phyloP scores from a whole-genome alignment of 2,113 vertebrate genomes.

The Pomatorhinus ruficollis region DNA sequence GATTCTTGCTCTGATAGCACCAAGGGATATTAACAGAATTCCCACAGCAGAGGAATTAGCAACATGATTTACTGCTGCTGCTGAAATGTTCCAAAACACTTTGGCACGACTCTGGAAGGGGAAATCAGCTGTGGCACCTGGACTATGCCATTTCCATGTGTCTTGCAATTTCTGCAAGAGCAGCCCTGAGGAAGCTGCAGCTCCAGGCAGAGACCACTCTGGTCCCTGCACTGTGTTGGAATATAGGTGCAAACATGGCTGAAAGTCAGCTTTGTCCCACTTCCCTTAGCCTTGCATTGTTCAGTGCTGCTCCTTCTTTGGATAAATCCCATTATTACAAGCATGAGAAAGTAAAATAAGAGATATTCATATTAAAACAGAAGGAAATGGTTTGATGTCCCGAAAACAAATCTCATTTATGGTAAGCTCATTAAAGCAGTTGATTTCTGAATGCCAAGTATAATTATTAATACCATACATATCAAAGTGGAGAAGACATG shows the following conservation, averaged over 20 bases:
- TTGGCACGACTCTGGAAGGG: not conserved
- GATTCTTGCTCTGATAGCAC: not conserved
- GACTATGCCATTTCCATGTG: not conserved
- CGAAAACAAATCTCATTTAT: conserved; percentile 44
- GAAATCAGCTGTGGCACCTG: not conserved
- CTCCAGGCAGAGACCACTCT: not conserved
- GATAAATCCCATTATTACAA: not conserved
- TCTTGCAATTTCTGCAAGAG: not conserved
- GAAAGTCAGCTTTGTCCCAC: not conserved
- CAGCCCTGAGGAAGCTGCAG: not conserved
- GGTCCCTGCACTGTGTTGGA: not conserved
- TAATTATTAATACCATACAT: conserved; percentile 33
- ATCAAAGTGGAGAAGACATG: conserved; percentile 24
- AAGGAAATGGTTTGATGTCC: conserved; percentile 14
- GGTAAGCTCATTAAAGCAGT: conserved; percentile 51
- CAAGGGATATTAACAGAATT: not conserved
- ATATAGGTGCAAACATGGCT: not conserved
- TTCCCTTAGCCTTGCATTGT: not conserved
- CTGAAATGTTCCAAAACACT: not conserved
- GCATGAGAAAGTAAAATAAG: not conserved
- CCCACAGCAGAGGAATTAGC: not conserved
- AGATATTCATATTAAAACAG: not conserved
- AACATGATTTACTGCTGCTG: not conserved
- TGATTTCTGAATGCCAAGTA: not conserved
- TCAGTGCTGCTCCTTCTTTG: not conserved